Evolutionary conservation across 2,113 vertebrate genomes (phyloP).

Genomic region (Vulpes vulpes): DNA sequence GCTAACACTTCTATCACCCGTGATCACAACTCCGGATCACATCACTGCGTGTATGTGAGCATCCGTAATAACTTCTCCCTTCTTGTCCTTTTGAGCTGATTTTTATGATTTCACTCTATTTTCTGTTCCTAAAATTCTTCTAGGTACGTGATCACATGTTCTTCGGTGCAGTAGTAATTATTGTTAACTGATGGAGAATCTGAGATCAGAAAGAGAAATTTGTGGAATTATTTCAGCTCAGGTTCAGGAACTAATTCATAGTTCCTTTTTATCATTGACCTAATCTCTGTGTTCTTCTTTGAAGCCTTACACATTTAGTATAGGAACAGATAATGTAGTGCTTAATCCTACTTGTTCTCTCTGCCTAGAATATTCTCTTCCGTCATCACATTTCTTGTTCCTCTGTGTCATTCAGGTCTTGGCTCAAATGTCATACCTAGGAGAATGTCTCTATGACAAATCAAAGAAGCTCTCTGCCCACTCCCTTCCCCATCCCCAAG

Average conservation of each 20-base stretch:
- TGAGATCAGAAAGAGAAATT: conserved; percentile 20
- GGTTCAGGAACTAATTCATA: neutral
- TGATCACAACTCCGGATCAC: neutral
- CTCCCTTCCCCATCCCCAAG: neutral
- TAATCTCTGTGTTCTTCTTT: neutral
- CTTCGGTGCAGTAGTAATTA: neutral
- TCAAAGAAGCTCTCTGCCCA: neutral
- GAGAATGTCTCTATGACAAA: neutral
- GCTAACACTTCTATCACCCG: neutral
- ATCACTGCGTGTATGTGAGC: neutral
- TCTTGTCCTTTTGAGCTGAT: neutral
- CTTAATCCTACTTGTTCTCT: neutral
- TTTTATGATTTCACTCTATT: neutral
- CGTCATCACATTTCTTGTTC: neutral
- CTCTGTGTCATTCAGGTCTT: conserved; percentile 9
- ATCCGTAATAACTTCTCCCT: neutral
- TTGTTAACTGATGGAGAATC: neutral
- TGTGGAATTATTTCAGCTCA: neutral
- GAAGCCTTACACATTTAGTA: neutral
- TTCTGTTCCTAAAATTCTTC: conserved; percentile 23
- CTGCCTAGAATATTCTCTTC: neutral
- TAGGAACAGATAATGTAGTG: neutral
- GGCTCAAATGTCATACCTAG: neutral
- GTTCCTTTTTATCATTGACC: neutral
- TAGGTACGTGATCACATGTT: neutral